Evolutionary conservation across 2,888 invertebrate genomes (phyloP), one percentile per base, ranked within the genome.

Genomic region (Polylopha cassiicola): DNA sequence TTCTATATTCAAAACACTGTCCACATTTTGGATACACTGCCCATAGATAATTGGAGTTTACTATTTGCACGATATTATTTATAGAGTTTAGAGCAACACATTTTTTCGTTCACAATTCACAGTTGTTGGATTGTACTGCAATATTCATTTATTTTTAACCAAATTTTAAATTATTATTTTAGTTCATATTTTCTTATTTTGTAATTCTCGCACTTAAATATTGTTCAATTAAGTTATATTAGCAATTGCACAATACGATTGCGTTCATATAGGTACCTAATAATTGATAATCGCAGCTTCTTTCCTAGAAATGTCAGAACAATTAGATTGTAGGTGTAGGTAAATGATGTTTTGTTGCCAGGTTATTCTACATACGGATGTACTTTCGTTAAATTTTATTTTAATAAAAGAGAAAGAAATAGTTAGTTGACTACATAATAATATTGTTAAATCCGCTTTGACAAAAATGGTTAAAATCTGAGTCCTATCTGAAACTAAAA

Each of bases 11-110:
- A 33, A 38, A 26, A 43, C 31, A 44, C 21, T 31, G 28, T 15
- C 37, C 43, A 44, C 53, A 55, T 61, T 46, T 54, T 48, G 20
- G 32, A 26, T 29, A 39, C 41, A 49, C 36, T 30, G 26, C n/a
- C 33, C 32, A 26, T n/a, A n/a, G n/a, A n/a, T n/a, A n/a, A n/a
- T n/a, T n/a, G n/a, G n/a, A n/a, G n/a, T n/a, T n/a, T n/a, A n/a
- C n/a, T n/a, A n/a, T n/a, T n/a, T n/a, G n/a, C n/a, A n/a, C n/a
- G n/a, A n/a, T n/a, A n/a, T n/a, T n/a, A n/a, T n/a, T n/a, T n/a
- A n/a, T n/a, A n/a, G n/a, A n/a, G n/a, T n/a, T n/a, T n/a, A n/a
- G n/a, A n/a, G n/a, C n/a, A n/a, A n/a, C n/a, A n/a, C n/a, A n/a
- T n/a, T n/a, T n/a, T n/a, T n/a, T n/a, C n/a, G n/a, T n/a, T n/a